These are phyloP conservation scores for Arenaria interpres DNA, from an alignment of 2,113 vertebrate genomes.

Conservation along the genomic window DNA sequence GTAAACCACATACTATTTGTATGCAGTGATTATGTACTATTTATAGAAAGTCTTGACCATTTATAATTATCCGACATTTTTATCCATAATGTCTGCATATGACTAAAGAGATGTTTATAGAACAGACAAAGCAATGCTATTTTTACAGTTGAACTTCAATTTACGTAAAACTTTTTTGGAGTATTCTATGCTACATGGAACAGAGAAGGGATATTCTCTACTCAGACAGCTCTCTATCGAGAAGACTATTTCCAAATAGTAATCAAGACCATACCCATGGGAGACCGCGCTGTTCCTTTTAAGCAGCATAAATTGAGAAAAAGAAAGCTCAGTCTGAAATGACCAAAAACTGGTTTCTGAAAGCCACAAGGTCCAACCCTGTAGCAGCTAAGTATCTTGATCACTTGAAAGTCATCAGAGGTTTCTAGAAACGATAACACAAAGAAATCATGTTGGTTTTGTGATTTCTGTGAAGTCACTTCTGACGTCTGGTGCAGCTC, in stretches of 20 bases:
- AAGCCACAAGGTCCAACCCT: background rate
- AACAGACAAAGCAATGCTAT: conserved; percentile 5
- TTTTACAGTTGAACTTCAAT: background rate
- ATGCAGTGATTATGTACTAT: conserved; percentile 41
- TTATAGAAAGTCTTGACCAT: conserved; percentile 59
- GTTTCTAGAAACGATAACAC: background rate
- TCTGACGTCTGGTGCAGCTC: background rate
- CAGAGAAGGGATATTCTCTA: background rate
- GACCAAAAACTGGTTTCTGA: background rate
- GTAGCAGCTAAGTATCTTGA: background rate
- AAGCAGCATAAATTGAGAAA: background rate
- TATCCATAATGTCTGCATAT: conserved; percentile 26
- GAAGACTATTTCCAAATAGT: background rate
- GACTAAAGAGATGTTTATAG: conserved; percentile 10
- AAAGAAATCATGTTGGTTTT: too few species aligned
- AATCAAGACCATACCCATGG: fast-evolving
- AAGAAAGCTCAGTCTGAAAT: background rate
- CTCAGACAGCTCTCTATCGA: background rate
- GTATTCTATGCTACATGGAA: background rate
- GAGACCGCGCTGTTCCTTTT: background rate
- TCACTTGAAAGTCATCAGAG: background rate
- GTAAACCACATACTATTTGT: conserved; percentile 61
- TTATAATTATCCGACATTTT: conserved; percentile 60
- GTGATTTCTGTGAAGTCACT: background rate
- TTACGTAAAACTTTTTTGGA: background rate